phyloP scores from a whole-genome alignment of 1,140 invertebrate species.

The Hyles euphorbiae region DNA sequence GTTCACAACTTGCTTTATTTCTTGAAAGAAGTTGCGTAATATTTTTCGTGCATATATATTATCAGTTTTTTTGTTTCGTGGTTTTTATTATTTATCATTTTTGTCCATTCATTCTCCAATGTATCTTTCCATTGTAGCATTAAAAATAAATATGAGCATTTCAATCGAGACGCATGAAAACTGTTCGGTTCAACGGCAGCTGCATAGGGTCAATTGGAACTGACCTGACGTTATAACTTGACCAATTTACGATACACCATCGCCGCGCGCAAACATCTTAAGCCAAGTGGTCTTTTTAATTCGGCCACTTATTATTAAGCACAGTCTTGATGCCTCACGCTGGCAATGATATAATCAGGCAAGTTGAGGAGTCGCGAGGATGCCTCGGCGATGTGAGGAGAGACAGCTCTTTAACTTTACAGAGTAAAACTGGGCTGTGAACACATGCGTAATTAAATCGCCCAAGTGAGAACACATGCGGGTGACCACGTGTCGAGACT shows the following conservation, averaged over 20 bases:
- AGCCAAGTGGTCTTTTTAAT: slow-evolving; percentile 3
- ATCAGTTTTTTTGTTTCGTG: too few species aligned
- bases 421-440: not conserved
- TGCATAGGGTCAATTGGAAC: slow-evolving; percentile 61
- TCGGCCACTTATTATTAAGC: slow-evolving; percentile 4
- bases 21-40: too few species aligned
- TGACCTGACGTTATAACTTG: slow-evolving; percentile 56
- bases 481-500: slow-evolving; percentile 54
- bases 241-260: slow-evolving; percentile 37
- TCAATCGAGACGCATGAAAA: slow-evolving; percentile 31
- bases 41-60: too few species aligned
- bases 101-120: not conserved
- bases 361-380: slow-evolving; percentile 1
- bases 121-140: not conserved
- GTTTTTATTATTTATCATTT: too few species aligned
- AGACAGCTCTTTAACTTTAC: not conserved
- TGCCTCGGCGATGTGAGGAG: not conserved
- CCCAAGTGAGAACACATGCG: slow-evolving; percentile 46
- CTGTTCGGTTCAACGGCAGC: slow-evolving; percentile 48
- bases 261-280: slow-evolving; percentile 1
- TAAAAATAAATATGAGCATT: slow-evolving; percentile 14
- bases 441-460: slow-evolving; percentile 39
- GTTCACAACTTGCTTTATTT: too few species aligned
- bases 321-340: slow-evolving; percentile 29
- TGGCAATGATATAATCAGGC: slow-evolving; percentile 4